Base-by-base conservation (phyloP, 2,113 vertebrate genomes). In the Bothrops jararaca region DNA sequence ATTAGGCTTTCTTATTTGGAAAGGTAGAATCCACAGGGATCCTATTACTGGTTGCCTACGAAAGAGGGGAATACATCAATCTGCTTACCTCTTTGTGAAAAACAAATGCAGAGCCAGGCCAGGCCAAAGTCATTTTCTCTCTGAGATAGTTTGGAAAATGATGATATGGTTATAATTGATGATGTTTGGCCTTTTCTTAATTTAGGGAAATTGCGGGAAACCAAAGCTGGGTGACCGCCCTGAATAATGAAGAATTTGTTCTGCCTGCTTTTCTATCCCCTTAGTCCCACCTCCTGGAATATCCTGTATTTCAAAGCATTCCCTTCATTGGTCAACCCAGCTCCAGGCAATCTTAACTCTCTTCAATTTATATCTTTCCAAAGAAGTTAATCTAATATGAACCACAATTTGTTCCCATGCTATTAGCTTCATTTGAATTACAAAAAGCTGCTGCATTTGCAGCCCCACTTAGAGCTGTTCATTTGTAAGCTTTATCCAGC, bases 331-430 rank as follows among this genome's bases (percentile, higher is more conserved):
- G 96, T 93, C 92, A 92, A 48, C 91, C 13, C 64, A 0, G 8
- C 95, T 95, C 94, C 87, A n/a, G 1, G 93, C 96, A 95, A 96
- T 93, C 93, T 86, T 95, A 89, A 95, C 95, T 96, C 91, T 29
- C 93, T 85, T 85, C 2, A 94, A 93, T 95, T 86, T 93, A 20
- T 89, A 95, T 96, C 95, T 91, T 96, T 95, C 96, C 96, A 96
- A 95, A 96, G 95, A 95, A 95, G 95, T 97, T 96, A 97, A 96
- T 97, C 95, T 96, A 95, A 96, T 96, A 95, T 95, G 95, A 97
- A 95, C 95, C 96, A 95, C 3, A 0, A 94, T 95, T 97, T 96
- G 96, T 96, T 96, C 94, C 96, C 93, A 94, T 57, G 87, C 93
- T 95, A 95, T 94, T 96, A 96, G 95, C 96, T 97, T 96, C 96